Percentiles rank a stretch among this genome's conserved stretches.
Evolutionary conservation across 2,113 vertebrate genomes (phyloP).

Genomic region (Conger conger): DNA sequence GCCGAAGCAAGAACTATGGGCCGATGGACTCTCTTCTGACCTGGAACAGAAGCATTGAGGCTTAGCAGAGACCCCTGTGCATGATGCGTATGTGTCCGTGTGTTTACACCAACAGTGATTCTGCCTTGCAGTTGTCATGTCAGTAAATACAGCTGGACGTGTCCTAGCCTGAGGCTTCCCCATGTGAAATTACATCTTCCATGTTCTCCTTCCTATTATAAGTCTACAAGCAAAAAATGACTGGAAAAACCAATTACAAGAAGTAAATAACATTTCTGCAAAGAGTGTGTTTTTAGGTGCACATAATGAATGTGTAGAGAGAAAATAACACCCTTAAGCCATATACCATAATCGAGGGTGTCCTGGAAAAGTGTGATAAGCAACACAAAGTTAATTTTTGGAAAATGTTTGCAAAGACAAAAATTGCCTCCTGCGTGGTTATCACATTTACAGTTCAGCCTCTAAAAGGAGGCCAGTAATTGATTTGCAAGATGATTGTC

Average conservation of each 20-base stretch:
- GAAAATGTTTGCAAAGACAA: conserved; percentile 8
- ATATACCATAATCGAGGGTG: not conserved
- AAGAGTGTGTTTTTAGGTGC: conserved; percentile 12
- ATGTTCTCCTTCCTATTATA: not conserved
- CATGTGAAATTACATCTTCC: not conserved
- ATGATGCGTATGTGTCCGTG: not conserved
- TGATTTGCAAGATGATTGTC: not conserved
- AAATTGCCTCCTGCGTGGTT: not conserved
- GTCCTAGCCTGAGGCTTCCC: not conserved
- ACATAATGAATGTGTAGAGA: conserved; percentile 3
- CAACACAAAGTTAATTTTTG: not conserved
- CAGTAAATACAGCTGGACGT: conserved; percentile 1
- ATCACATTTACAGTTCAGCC: not conserved
- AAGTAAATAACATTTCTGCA: conserved; percentile 34
- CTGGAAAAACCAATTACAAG: conserved; percentile 39
- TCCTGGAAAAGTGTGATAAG: not conserved
- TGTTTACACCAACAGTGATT: not conserved
- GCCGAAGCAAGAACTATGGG: not conserved
- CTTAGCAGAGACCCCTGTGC: not conserved
- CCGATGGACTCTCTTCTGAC: not conserved
- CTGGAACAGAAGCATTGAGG: not conserved
- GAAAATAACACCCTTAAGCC: conserved; percentile 6
- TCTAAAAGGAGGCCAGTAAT: conserved; percentile 4
- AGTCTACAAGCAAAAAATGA: not conserved
- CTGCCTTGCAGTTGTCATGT: not conserved